Conservation (phyloP, 2,888 invertebrate genomes). For the Hoplodrina blanda region DNA sequence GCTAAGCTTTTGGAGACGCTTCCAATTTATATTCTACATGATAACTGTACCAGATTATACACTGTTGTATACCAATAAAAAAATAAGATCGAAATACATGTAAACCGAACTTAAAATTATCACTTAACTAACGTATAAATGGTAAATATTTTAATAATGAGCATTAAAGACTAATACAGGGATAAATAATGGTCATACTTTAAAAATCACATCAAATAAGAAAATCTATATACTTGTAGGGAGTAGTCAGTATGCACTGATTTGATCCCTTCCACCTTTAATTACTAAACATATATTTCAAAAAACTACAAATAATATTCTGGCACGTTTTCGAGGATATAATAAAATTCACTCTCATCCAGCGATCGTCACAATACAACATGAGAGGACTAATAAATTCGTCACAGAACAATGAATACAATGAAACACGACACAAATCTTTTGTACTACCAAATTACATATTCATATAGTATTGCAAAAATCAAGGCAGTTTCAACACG, state of each 20-base stretch:
- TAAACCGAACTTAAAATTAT: constrained; percentile 84
- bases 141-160: constrained; percentile 89
- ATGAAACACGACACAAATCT: constrained; percentile 75
- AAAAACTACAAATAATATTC: constrained; percentile 87
- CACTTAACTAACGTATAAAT: constrained; percentile 84
- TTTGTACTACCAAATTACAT: constrained; percentile 85
- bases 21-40: constrained; percentile 71
- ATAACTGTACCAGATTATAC: constrained; percentile 80
- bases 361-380: constrained; percentile 78
- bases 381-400: constrained; percentile 81
- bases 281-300: constrained; percentile 80
- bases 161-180: constrained; percentile 87
- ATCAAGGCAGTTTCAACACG: constrained; percentile 74
- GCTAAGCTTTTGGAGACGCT: constrained; percentile 76
- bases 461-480: constrained; percentile 72
- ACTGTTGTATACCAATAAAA: constrained; percentile 68
- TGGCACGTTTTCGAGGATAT: constrained; percentile 88
- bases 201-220: constrained; percentile 83
- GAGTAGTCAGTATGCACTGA: constrained; percentile 73
- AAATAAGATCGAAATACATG: constrained; percentile 76
- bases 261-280: constrained; percentile 78
- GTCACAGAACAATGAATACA: constrained; percentile 80
- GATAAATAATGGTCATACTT: constrained; percentile 87
- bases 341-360: constrained; percentile 72
- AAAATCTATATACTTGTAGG: constrained; percentile 74